These are phyloP conservation scores for Apus apus DNA, from an alignment of 2,113 vertebrate genomes.

Conservation along the genomic window DNA sequence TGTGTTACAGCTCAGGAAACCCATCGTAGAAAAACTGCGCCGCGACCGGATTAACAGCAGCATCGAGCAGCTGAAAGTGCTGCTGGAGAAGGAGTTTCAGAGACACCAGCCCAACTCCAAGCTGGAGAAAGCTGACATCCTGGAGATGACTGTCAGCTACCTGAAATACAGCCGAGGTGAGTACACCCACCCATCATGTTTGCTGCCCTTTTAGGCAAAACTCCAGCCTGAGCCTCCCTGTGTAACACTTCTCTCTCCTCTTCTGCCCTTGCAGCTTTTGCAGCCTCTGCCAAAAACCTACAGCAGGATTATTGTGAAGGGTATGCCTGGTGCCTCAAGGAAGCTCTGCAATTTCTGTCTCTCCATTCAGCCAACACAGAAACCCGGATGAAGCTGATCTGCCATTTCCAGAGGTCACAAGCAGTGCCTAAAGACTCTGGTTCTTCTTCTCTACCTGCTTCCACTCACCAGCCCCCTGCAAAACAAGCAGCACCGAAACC, in stretches of 20 bases:
- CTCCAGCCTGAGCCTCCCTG: neutral
- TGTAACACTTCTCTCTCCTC: neutral
- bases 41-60: constrained; percentile 82
- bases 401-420: constrained; percentile 68
- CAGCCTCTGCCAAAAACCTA: constrained; percentile 13
- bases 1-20: constrained; percentile 75
- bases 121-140: constrained; percentile 87
- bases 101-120: constrained; percentile 85
- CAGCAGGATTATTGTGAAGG: constrained; percentile 72
- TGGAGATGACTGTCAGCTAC: constrained; percentile 89
- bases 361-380: constrained; percentile 62
- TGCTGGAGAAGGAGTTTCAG: constrained; percentile 88
- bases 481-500: neutral
- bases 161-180: constrained; percentile 82
- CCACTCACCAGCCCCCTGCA: neutral
- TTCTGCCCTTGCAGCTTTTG: constrained; percentile 14
- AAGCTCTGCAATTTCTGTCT: constrained; percentile 76
- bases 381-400: constrained; percentile 65
- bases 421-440: neutral
- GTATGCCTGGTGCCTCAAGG: constrained; percentile 78
- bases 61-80: constrained; percentile 78
- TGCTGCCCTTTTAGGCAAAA: neutral
- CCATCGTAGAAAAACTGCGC: constrained; percentile 78
- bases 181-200: neutral
- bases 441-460: neutral